Evolutionary conservation across 2,113 vertebrate genomes (phyloP), one percentile per base, ranked within the genome.

Genomic region (Galemys pyrenaicus): DNA sequence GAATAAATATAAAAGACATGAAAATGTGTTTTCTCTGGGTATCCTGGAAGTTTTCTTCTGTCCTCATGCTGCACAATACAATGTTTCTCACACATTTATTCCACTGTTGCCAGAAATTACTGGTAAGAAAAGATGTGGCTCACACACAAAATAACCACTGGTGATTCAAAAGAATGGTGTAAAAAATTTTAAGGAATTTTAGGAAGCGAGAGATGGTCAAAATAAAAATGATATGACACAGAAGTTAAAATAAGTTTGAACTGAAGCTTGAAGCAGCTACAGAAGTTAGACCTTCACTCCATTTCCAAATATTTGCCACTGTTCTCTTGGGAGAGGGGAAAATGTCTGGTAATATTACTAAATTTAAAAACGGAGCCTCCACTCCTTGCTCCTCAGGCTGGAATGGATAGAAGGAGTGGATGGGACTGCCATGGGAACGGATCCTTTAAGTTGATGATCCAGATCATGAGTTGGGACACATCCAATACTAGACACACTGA

Each of bases 101-200:
- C 15, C 44, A 87, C 3, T 51, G 49, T 17, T 17, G 5, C 13
- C 51, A 87, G 46, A 32, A 79, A 68, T 86, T 39, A 88, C n/a
- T 85, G n/a, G 28, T 44, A 39, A 70, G 12, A 85, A 32, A 96
- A 83, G 37, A 74, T 71, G 4, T 56, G 9, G 10, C 67, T 87
- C 9, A 15, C 17, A 30, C 22, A 71, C 68, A 88, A 75, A 89
- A 87, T 85, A 67, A 70, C 13, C 15, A 2, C 9, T 87, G 28
- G 26, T n/a, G n/a, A n/a, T n/a, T 95, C 41, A 74, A 83, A 56
- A 90, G 0, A 62, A 44, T 10, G 2, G 11, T 82, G 24, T 93
- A n/a, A 90, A 35, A 79, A 46, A 73, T 89, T 92, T 20, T 62
- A 93, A 93, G 39, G 11, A 92, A 75, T 92, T 91, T 95, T 44